Conservation (phyloP, 2,888 invertebrate genomes). For the Pyrochroa serraticornis region DNA sequence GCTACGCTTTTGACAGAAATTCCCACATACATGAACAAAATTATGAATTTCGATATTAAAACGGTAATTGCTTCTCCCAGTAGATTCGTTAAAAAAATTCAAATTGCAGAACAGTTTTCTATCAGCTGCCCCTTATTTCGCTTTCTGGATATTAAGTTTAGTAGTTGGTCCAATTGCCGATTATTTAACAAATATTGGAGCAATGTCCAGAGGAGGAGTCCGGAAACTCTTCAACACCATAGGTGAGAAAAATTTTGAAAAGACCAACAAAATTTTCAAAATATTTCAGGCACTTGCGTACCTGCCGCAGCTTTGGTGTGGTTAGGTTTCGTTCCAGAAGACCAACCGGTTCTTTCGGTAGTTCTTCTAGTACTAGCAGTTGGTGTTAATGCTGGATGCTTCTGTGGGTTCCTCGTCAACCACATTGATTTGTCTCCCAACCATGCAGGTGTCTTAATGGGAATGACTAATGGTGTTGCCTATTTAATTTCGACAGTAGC, state of each 20-base stretch:
- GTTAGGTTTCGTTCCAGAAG: constrained; percentile 64
- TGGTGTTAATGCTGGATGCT: constrained; percentile 75
- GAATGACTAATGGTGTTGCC: constrained; percentile 79
- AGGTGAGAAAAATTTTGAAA: constrained; percentile 8
- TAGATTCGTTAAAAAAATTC: neutral
- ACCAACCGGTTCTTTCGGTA: constrained; percentile 66
- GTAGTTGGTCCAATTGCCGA: constrained; percentile 71
- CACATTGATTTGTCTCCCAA: constrained; percentile 86
- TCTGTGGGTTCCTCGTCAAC: constrained; percentile 77
- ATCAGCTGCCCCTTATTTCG: constrained; percentile 73
- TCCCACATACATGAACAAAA: constrained; percentile 78
- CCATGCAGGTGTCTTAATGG: constrained; percentile 84
- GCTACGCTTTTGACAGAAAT: constrained; percentile 84
- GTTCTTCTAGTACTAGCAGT: constrained; percentile 72
- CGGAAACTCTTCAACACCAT: constrained; percentile 67
- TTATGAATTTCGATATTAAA: constrained; percentile 71
- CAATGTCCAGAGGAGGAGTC: constrained; percentile 51
- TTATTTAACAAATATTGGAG: constrained; percentile 60
- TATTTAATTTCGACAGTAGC: constrained; percentile 81
- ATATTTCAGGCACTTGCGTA: constrained; percentile 64
- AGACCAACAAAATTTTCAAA: too few relatives aligned
- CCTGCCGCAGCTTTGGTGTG: constrained; percentile 72
- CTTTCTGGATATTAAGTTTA: constrained; percentile 74
- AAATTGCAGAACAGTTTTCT: constrained; percentile 66
- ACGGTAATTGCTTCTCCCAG: neutral